Evolutionary conservation across 2,113 vertebrate species (phyloP).

Genomic region (Pelmatolapia mariae): DNA sequence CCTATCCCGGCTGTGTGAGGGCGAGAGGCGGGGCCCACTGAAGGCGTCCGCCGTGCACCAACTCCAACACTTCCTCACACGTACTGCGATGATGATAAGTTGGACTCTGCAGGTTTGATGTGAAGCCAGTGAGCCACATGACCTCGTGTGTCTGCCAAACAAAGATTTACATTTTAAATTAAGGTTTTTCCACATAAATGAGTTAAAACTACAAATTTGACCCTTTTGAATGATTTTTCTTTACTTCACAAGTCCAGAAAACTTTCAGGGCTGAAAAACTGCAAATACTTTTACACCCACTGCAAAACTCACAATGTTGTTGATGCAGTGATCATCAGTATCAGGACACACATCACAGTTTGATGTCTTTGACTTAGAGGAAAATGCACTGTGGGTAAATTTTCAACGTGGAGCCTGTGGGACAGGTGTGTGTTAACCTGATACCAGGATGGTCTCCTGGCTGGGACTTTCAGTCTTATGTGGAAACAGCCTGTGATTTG

Average conservation of each 20-base stretch:
- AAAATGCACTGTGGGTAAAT: background rate
- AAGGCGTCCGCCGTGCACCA: fast-evolving
- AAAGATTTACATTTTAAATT: background rate
- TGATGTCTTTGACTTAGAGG: background rate
- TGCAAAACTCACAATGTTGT: background rate
- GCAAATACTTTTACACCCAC: background rate
- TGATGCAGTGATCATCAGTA: background rate
- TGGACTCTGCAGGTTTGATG: background rate
- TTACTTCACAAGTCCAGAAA: background rate
- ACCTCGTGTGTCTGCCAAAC: background rate
- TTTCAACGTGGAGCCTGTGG: background rate
- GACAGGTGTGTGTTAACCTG: background rate
- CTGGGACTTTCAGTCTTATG: background rate
- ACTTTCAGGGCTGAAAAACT: background rate
- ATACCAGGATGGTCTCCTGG: background rate
- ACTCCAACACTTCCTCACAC: background rate
- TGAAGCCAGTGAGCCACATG: background rate
- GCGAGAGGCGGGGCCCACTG: background rate
- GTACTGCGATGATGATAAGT: background rate
- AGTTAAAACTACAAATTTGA: background rate
- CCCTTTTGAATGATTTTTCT: background rate
- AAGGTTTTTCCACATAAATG: background rate
- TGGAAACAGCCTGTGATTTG: background rate
- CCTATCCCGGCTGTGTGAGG: background rate
- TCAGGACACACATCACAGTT: background rate